Base-by-base conservation (phyloP, 2,888 invertebrate species). In the Polia nebulosa region DNA sequence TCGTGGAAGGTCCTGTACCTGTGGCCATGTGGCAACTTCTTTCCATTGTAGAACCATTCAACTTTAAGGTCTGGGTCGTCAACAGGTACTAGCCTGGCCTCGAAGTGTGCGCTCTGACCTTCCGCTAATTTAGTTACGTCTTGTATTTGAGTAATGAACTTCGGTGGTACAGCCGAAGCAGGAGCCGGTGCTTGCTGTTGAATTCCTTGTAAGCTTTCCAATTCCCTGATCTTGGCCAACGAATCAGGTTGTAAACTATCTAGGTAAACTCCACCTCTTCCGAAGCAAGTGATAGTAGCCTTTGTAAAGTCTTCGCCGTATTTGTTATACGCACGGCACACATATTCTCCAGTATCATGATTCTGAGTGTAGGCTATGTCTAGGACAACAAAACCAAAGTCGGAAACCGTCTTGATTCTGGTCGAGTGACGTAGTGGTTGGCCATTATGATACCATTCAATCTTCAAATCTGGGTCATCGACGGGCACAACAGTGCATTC, bases 391-490 rank as follows among this genome's bases (percentile, higher is more conserved):
- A 98, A 99, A 57, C 99, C 99, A 88, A 99, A 99, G 91, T 99
- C 99, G 53, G 98, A 98, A 0, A 99, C 98, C 75, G 98, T 98
- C 93, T 99, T 99, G 86, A 99, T 98, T 78, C 99, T 97, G 27
- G 98, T 98, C 4, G 98, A 98, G 89, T 99, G 98, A 67, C 98
- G 97, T 81, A 99, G 93, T 0, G 98, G 98, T 87, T 98, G 96
- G 7, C 98, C 99, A 90, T 99, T 99, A 88, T 98, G 98, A 95
- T 98, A 99, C 99, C 99, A 99, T 95, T 99, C 99, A 29, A 99
- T 98, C 89, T 98, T 98, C 94, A 99, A 97, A 51, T 98, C 97
- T 3, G 99, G 99, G 93, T 99, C 99, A 76, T 99, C 99, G 9
- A 99, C 98, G 4, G 99, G 99, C 22, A 98, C 97, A 56, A 99